A percentile compares a stretch with the other conserved stretches of the same genome.
These are phyloP conservation scores for Thymelicus lineola DNA, from an alignment of 2,888 invertebrate genomes.

Conservation along the genomic window DNA sequence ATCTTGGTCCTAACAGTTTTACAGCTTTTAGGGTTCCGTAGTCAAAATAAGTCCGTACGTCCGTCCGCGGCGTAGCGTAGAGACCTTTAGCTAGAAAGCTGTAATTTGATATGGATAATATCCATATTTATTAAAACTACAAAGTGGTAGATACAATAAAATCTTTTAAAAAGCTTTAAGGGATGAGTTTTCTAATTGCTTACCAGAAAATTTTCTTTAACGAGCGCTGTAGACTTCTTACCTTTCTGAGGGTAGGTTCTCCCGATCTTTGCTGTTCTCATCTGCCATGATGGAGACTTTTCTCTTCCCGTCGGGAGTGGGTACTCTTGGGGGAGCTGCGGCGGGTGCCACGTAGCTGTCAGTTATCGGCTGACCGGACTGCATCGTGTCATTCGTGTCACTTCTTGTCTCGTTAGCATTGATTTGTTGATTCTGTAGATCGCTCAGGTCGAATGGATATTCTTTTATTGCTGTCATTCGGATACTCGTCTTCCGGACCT, in stretches of 20 bases:
- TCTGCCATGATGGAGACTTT: conserved; percentile 88
- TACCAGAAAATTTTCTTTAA: no score
- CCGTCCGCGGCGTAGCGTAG: no score
- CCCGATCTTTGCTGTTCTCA: conserved; percentile 84
- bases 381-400: conserved; percentile 41
- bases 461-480: conserved; percentile 83
- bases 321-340: conserved; percentile 41
- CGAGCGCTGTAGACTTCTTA: conserved; percentile 50
- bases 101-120: no score
- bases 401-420: conserved; percentile 49
- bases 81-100: no score
- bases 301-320: conserved; percentile 77
- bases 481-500: conserved; percentile 81
- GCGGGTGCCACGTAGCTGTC: conserved; percentile 35
- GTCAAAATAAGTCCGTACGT: no score
- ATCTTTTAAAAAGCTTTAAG: no score
- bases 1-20: no score
- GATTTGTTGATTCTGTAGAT: conserved; percentile 64
- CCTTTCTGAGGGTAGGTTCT: conserved; percentile 88
- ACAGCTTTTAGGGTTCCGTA: no score
- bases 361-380: conserved; percentile 6
- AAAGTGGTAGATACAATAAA: no score
- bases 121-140: no score
- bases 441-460: conserved; percentile 81
- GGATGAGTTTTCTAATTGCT: no score